Evolutionary conservation across 2,888 invertebrate genomes (phyloP).

Genomic region (Lydus trimaculatus): DNA sequence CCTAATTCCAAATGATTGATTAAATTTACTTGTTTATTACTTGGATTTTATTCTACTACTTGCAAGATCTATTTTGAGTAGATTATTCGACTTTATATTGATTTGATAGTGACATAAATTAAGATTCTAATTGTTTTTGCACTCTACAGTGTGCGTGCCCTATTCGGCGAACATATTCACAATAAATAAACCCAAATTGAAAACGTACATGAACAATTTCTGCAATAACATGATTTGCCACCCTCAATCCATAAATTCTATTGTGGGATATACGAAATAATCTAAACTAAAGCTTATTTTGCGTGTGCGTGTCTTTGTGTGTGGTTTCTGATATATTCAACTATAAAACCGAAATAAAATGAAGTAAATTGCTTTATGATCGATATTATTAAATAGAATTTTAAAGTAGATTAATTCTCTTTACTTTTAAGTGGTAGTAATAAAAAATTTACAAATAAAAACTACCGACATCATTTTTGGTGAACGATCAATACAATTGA

Average conservation of each 20-base stretch:
- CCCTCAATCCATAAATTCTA: slow-evolving; percentile 6
- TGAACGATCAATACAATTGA: background rate
- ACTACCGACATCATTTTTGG: background rate
- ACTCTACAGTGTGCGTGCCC: background rate
- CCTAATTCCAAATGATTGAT: too few species aligned
- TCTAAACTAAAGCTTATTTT: background rate
- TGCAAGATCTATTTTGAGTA: background rate
- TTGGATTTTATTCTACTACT: background rate
- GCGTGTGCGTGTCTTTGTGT: too few species aligned
- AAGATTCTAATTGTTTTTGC: background rate
- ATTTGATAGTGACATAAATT: background rate
- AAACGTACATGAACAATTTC: slow-evolving; percentile 1
- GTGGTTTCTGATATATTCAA: background rate
- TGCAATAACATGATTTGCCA: slow-evolving; percentile 10
- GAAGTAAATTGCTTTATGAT: background rate
- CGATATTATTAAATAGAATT: background rate
- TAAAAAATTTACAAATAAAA: background rate
- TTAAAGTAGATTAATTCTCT: background rate
- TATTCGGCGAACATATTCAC: background rate
- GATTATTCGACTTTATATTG: background rate
- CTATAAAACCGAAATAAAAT: slow-evolving; percentile 4
- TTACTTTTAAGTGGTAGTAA: background rate
- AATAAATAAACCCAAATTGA: background rate
- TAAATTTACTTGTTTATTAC: too few species aligned
- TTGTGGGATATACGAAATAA: slow-evolving; percentile 1